A percentile compares a stretch with the other conserved stretches of the same genome.
phyloP scores from a whole-genome alignment of 2,888 invertebrate species.

The Cyaniris semiargus region DNA sequence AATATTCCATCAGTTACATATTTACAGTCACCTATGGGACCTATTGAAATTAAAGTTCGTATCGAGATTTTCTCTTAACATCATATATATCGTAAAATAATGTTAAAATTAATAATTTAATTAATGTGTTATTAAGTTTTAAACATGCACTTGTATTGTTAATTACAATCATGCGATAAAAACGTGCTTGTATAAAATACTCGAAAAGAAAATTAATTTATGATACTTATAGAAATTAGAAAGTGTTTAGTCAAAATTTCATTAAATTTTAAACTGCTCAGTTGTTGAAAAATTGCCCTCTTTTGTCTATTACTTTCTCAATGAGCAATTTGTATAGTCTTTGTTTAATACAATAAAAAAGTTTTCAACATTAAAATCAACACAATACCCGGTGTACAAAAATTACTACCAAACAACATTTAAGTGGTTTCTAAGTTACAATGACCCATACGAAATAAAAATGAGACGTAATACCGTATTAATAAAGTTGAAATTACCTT shows the following conservation, averaged over 20 bases:
- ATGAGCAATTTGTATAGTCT: background rate
- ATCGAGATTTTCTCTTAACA: background rate
- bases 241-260: background rate
- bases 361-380: background rate
- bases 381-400: background rate
- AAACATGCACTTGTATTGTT: constrained; percentile 31
- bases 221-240: no score
- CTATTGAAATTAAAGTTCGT: background rate
- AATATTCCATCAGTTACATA: constrained; percentile 63
- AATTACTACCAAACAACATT: background rate
- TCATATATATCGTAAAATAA: background rate
- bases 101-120: background rate
- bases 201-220: background rate
- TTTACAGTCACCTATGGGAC: constrained; percentile 38
- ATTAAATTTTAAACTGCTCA: background rate
- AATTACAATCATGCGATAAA: constrained; percentile 32
- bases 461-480: constrained; percentile 46
- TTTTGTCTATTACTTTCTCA: background rate
- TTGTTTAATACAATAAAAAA: background rate
- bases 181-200: background rate
- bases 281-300: background rate
- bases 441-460: constrained; percentile 24
- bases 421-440: constrained; percentile 11
- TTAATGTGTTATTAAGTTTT: constrained; percentile 45
- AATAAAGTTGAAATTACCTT: constrained; percentile 87